Percentiles rank a stretch among this genome's conserved stretches.
These are phyloP conservation scores for Etheostoma cragini DNA, from an alignment of 2,113 vertebrate species.

Conservation along the genomic window DNA sequence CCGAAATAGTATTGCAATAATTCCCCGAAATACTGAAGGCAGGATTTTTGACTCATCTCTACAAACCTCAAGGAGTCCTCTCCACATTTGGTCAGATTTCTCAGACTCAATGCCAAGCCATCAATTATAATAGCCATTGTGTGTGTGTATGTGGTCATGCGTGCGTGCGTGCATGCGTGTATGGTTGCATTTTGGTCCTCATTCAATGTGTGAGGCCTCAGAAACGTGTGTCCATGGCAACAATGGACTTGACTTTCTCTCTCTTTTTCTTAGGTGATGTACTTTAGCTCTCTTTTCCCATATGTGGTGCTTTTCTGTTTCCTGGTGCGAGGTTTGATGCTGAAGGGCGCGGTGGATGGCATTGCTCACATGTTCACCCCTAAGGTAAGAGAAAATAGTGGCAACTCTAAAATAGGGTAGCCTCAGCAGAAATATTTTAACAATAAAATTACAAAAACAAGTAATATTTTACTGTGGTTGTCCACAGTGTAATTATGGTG, in stretches of 20 bases:
- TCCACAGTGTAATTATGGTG: neutral
- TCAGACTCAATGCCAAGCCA: constrained; percentile 44
- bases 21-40: constrained; percentile 37
- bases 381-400: constrained; percentile 86
- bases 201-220: constrained; percentile 48
- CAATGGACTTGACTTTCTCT: constrained; percentile 37
- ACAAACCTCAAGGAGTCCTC: constrained; percentile 31
- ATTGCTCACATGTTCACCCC: constrained; percentile 99
- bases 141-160: constrained; percentile 3
- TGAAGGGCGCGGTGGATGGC: constrained; percentile 94
- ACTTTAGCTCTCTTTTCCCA: constrained; percentile 99
- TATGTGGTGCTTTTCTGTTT: constrained; percentile 98
- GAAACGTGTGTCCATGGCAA: constrained; percentile 70
- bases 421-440: neutral
- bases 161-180: neutral
- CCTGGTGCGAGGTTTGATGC: constrained; percentile 92
- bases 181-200: constrained; percentile 20
- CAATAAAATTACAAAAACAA: neutral
- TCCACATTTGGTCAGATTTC: constrained; percentile 44
- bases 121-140: no score
- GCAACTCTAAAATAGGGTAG: no score
- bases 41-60: constrained; percentile 39
- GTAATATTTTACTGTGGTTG: neutral
- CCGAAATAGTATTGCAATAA: constrained; percentile 13
- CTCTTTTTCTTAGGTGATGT: constrained; percentile 91